Evolutionary conservation across 1,140 invertebrate genomes (phyloP), one percentile per base, ranked within the genome.

Genomic region (Lasioglossum baleicum): DNA sequence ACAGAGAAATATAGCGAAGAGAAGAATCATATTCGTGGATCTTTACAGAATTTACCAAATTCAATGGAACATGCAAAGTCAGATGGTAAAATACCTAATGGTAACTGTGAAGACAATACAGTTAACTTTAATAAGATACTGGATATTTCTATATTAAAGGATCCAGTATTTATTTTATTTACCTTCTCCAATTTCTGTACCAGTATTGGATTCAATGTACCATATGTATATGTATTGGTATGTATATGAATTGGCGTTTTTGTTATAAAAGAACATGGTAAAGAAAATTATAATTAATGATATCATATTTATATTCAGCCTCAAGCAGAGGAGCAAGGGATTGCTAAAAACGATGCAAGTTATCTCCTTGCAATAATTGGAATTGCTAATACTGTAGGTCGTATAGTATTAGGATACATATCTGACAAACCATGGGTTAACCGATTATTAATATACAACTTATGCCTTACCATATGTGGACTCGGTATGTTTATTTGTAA

Each of bases 131-230:
- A 93, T 51, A 95, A 97, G 93, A 97, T 99, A 96, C 94, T 99
- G 80, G 96, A 98, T 89, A 93, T 98, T 66, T 95, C 95, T 13
- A 93, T 99, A 35, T 94, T 99, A 0, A 95, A 95, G 76, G 96
- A 99, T 92, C 95, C 95, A 6, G 94, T 99, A 80, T 99, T 99
- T 90, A 94, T 99, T 73, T 92, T 99, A 69, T 99, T 99, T 92
- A 96, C 96, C 31, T 75, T 98, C 48, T 99, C 98, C 40, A 99
- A 99, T 92, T 98, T 99, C 90, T 96, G 98, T 88, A 99, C 98
- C 10, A 98, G 97, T 90, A 97, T 99, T 85, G 98, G 98, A 51
- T 99, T 99, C 94, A 98, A 99, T 91, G 96, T 99, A 87, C 98
- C 98, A 73, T 97, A 98, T 93, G 94, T 99, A 82, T 97, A 97